These are phyloP conservation scores for human (Homo sapiens) DNA, from an alignment of 2,113 vertebrate species.

Conservation along the genomic window DNA sequence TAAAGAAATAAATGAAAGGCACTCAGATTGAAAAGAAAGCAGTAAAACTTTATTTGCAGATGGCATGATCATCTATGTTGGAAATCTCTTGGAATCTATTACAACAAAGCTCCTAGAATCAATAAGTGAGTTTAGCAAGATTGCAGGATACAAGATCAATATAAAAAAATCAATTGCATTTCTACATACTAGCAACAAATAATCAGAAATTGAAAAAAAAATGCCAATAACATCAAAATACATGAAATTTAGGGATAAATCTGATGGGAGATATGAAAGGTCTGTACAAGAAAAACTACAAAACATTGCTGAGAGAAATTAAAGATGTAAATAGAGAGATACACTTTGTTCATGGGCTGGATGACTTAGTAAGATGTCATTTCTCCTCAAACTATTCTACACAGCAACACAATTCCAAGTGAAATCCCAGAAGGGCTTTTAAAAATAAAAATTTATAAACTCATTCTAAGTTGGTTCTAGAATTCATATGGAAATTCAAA, in stretches of 20 bases:
- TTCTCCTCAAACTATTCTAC: not conserved
- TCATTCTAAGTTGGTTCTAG: not conserved
- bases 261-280: not conserved
- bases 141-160: not conserved
- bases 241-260: not conserved
- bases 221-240: not conserved
- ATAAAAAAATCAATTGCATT: not conserved
- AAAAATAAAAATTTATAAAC: not conserved
- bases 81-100: not conserved
- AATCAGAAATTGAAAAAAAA: not conserved
- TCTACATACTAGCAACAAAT: not conserved
- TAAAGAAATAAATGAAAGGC: not conserved
- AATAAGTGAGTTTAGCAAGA: not conserved
- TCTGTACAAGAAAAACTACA: not conserved
- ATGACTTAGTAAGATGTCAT: not conserved
- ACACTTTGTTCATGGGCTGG: fast-evolving
- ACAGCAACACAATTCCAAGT: not conserved
- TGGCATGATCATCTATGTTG: not conserved
- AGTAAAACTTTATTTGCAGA: not conserved
- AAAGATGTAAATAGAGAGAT: not conserved
- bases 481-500: not conserved
- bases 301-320: not conserved
- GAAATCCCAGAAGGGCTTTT: not conserved
- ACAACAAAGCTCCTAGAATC: not conserved
- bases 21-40: not conserved